Conservation (phyloP, 2,888 invertebrate genomes). For the Linnaemya tessellans region DNA sequence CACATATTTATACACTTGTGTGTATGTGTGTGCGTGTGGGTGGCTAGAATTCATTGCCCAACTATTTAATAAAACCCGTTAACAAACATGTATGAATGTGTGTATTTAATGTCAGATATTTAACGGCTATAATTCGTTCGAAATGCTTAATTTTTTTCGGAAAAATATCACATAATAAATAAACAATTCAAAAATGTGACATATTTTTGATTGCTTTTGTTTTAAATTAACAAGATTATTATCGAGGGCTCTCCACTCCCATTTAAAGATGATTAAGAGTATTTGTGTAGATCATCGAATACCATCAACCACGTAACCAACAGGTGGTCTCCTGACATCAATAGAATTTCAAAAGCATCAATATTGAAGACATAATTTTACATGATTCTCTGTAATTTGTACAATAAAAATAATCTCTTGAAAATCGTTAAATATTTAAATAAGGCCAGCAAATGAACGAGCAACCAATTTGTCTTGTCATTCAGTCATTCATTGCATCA, state of each 20-base stretch:
- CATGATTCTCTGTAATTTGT: conserved; percentile 36
- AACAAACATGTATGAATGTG: not conserved
- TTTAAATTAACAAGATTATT: conserved; percentile 17
- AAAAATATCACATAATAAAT: not conserved
- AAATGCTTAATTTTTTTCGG: not conserved
- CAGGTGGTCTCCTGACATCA: conserved; percentile 54
- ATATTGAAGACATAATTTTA: conserved; percentile 56
- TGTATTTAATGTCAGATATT: conserved; percentile 26
- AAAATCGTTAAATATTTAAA: conserved; percentile 35
- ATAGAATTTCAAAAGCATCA: conserved; percentile 40
- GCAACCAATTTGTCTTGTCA: conserved; percentile 1
- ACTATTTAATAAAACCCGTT: conserved; percentile 2
- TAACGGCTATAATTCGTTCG: conserved; percentile 28
- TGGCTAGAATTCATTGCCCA: not conserved
- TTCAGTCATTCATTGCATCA: conserved; percentile 25
- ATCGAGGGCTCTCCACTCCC: conserved; percentile 41
- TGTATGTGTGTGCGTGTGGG: not conserved
- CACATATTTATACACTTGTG: not conserved
- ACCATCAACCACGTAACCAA: conserved; percentile 12
- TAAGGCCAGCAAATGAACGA: conserved; percentile 7
- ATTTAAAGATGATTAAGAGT: conserved; percentile 35
- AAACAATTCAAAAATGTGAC: conserved; percentile 6
- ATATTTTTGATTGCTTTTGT: not conserved
- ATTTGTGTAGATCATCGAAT: not conserved
- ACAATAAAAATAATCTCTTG: conserved; percentile 34